These are phyloP conservation scores for Lasioglossum villosulum DNA, from an alignment of 2,888 invertebrate species.

Conservation along the genomic window DNA sequence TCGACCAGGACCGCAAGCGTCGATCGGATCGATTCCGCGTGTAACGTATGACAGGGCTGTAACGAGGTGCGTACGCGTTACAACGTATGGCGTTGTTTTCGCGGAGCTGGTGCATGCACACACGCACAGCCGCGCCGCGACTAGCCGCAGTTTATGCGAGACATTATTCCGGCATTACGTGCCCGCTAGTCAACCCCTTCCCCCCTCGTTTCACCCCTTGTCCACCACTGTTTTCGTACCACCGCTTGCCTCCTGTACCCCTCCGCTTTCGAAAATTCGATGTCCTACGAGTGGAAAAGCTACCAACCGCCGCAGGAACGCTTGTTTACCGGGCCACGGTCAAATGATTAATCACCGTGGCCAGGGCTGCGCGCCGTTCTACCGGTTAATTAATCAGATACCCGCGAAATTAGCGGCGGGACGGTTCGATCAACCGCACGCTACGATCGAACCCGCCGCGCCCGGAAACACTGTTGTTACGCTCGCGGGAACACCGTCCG, in stretches of 20 bases:
- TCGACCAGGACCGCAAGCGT: neutral
- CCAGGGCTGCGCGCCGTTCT: constrained; percentile 47
- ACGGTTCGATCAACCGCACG: constrained; percentile 69
- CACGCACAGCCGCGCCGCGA: constrained; percentile 59
- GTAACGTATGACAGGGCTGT: constrained; percentile 58
- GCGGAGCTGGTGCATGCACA: constrained; percentile 46
- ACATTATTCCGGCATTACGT: constrained; percentile 84
- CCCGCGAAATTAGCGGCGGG: constrained; percentile 77
- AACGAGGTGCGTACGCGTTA: constrained; percentile 74
- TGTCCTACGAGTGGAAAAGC: constrained; percentile 70
- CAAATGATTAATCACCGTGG: constrained; percentile 78
- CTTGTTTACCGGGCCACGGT: constrained; percentile 73
- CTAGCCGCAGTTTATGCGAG: constrained; percentile 82
- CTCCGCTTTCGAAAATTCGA: constrained; percentile 27
- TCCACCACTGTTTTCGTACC: neutral
- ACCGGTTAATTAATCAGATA: constrained; percentile 84
- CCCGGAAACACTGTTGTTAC: constrained; percentile 50
- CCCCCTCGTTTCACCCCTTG: neutral
- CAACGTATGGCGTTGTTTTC: constrained; percentile 68
- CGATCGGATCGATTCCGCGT: constrained; percentile 46
- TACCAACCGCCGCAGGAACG: constrained; percentile 63
- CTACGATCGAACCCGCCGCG: constrained; percentile 44
- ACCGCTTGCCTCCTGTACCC: constrained; percentile 2
- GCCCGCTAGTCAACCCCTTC: constrained; percentile 48
- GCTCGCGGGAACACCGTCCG: constrained; percentile 38